Conservation (phyloP, 2,797 vertebrate species). For the Kryptopterus vitreolus region DNA sequence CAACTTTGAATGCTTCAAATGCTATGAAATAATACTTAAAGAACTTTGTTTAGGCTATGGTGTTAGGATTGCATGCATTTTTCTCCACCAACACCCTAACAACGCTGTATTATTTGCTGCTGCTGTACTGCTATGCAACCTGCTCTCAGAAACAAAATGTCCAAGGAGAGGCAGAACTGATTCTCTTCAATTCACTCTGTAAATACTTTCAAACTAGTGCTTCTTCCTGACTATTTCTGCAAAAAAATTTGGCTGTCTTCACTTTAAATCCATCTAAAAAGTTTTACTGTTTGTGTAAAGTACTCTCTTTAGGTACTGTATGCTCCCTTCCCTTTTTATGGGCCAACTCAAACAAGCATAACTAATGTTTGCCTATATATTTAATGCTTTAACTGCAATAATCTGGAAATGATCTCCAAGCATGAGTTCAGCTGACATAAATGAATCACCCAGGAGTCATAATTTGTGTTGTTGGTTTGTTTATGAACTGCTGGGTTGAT, state of each 20-base stretch:
- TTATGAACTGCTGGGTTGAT: conserved; percentile 36
- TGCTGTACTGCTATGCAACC: conserved; percentile 18
- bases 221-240: conserved; percentile 1
- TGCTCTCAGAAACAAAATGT: conserved; percentile 20
- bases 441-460: conserved; percentile 36
- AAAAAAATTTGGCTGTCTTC: conserved; percentile 21
- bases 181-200: background rate
- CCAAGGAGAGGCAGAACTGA: conserved; percentile 15
- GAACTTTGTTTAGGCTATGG: background rate
- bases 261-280: conserved; percentile 13
- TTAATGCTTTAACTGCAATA: conserved; percentile 39
- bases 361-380: conserved; percentile 27
- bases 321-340: background rate
- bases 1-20: background rate
- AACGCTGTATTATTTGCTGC: conserved; percentile 25
- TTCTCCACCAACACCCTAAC: conserved; percentile 11
- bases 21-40: conserved; percentile 2
- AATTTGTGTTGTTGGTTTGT: conserved; percentile 49
- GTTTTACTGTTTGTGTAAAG: conserved; percentile 12
- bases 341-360: conserved; percentile 37
- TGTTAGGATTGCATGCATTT: conserved; percentile 7
- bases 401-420: conserved; percentile 30
- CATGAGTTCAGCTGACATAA: conserved; percentile 39
- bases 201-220: background rate
- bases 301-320: conserved; percentile 22